Evolutionary conservation across 1,140 invertebrate species (phyloP).

Genomic region (Scaptomyza graminum): DNA sequence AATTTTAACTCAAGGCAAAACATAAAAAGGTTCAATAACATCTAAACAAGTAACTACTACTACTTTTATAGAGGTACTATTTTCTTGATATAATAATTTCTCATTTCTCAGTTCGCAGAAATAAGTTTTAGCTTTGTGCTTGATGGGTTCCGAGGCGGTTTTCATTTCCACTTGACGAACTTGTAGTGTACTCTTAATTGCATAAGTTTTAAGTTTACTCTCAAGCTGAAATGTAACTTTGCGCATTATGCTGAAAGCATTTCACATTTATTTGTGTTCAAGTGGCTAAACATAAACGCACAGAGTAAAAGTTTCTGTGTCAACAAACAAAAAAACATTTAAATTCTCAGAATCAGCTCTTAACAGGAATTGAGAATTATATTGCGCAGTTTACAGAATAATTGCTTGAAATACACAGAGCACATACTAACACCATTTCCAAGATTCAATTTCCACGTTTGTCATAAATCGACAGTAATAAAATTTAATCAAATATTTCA

Average conservation of each 20-base stretch:
- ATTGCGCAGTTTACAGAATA: too few relatives aligned
- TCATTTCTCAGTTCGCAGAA: conserved; percentile 36
- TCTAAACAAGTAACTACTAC: conserved; percentile 16
- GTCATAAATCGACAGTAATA: conserved; percentile 53
- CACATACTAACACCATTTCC: too few relatives aligned
- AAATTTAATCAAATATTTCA: conserved; percentile 77
- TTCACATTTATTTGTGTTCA: conserved; percentile 42
- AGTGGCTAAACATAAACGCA: conserved; percentile 14
- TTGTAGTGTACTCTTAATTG: conserved; percentile 46
- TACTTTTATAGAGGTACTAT: conserved; percentile 19
- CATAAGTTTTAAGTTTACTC: conserved; percentile 49
- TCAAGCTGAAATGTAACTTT: conserved; percentile 34
- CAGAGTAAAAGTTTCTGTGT: not conserved
- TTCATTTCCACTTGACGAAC: conserved; percentile 49
- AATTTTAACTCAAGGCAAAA: conserved; percentile 38
- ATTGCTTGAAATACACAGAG: not conserved
- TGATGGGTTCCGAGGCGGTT: conserved; percentile 38
- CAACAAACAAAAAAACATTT: not conserved
- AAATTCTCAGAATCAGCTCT: not conserved
- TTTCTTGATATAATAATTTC: conserved; percentile 47
- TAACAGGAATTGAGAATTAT: too few relatives aligned
- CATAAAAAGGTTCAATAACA: not conserved
- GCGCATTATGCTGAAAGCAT: conserved; percentile 36
- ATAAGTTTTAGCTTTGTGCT: conserved; percentile 36
- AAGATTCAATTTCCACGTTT: conserved; percentile 49